phyloP scores from a whole-genome alignment of 2,888 invertebrate genomes.

The Digitonthophagus gazella region DNA sequence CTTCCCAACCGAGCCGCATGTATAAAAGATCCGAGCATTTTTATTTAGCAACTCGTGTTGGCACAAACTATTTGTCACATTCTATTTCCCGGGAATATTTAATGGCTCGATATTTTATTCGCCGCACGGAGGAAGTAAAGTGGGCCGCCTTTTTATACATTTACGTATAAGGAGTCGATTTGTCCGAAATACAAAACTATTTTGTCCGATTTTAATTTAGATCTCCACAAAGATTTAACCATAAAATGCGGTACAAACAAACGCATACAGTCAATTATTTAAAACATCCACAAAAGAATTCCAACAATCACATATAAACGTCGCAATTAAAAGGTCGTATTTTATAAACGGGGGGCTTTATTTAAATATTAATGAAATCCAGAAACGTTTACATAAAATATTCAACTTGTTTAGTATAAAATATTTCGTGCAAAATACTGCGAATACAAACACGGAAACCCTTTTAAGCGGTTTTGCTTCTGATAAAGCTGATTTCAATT shows the following conservation, averaged over 20 bases:
- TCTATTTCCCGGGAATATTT: conserved; percentile 40
- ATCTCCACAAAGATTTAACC: neutral
- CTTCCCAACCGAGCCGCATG: conserved; percentile 37
- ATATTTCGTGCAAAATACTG: neutral
- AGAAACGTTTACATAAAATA: neutral
- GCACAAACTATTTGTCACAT: conserved; percentile 43
- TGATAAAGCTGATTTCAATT: neutral
- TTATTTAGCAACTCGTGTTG: conserved; percentile 41
- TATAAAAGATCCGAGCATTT: conserved; percentile 39
- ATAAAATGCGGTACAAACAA: no score
- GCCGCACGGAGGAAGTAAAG: conserved; percentile 16
- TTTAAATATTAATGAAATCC: neutral
- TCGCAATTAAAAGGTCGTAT: no score
- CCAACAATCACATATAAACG: no score
- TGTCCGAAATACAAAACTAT: neutral
- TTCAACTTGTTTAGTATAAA: neutral
- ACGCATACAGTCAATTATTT: no score
- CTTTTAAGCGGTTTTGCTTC: neutral
- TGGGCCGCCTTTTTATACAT: conserved; percentile 14
- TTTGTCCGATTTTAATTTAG: neutral
- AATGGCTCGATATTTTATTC: conserved; percentile 39
- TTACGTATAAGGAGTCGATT: conserved; percentile 7
- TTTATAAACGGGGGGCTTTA: neutral
- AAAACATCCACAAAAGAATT: no score
- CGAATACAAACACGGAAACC: neutral